Base-by-base conservation (phyloP, 92 coral and sea anemone genomes). In the Phenganax subtilis region DNA sequence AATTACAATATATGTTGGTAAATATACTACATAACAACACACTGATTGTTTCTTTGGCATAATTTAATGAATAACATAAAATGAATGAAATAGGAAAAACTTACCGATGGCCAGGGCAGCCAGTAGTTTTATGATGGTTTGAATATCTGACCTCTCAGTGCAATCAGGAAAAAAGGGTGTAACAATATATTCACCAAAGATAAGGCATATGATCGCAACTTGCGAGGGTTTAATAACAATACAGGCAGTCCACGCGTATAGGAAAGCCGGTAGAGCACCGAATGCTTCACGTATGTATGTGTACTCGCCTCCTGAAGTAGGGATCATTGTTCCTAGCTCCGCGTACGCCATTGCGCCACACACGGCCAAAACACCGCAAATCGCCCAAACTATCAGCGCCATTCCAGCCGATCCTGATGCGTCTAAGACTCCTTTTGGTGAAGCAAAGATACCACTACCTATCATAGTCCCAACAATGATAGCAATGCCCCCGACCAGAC, bases 111-210 rank as follows among this genome's bases (percentile, higher is more conserved):
- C 93, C 1, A 89, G 83, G 6, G 97, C 99, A 68, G 99, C 99
- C 72, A 96, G 75, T 47, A 92, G 71, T 80, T 96, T 96, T 76
- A 97, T 87, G 10, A 96, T 97, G 1, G 88, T 75, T 63, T 87
- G 73, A 14, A 88, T 69, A 44, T 81, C 82, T 20, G 97, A 92
- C 76, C 99, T 91, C 62, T 84, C 87, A 8, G 93, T 92, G 75
- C 99, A 96, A 71, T 90, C 90, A 8, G 98, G 98, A 47, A 88
- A 93, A 82, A 93, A 93, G 3, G 98, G 98, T 63, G 92, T 93
- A n/a, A 93, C 82, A 57, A 93, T 93, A 83, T 93, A 93, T 73
- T 93, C 97, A 37, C 94, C 98, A 79, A 93, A 93, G 28, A 89
- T 93, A 54, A 93, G 85, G 56, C 97, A 91, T 60, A 93, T 88